phyloP scores from a whole-genome alignment of 2,113 vertebrate species.

The Monarcha castaneiventris region DNA sequence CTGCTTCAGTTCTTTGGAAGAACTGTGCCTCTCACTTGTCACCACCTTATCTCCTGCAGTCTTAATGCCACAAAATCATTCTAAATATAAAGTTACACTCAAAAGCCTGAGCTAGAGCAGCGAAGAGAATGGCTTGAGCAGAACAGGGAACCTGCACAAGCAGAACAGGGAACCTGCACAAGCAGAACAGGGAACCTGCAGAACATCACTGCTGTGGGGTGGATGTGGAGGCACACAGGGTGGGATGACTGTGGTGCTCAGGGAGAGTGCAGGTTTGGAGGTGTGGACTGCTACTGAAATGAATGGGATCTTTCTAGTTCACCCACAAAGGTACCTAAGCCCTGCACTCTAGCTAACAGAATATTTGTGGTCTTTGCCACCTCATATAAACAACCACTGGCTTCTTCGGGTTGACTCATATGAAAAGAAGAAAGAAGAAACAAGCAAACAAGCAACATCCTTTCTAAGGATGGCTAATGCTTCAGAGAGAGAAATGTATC shows the following conservation, averaged over 20 bases:
- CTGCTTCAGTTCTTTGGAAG: neutral
- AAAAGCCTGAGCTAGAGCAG: neutral
- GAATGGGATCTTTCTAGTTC: neutral
- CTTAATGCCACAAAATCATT: neutral
- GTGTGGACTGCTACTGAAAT: conserved; percentile 31
- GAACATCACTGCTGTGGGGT: neutral
- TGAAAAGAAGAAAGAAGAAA: neutral
- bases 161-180: neutral
- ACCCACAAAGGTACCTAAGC: neutral
- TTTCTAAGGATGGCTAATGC: neutral
- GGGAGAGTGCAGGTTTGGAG: neutral
- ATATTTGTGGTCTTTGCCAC: neutral
- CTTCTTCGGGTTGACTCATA: conserved; percentile 44
- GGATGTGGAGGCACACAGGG: neutral
- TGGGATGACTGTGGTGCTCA: neutral
- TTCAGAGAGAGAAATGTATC: neutral
- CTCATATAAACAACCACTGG: conserved; percentile 10
- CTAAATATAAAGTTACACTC: neutral
- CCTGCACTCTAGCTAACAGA: conserved; percentile 3
- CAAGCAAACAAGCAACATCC: conserved; percentile 26
- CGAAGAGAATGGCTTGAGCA: neutral
- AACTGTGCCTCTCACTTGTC: neutral
- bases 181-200: neutral
- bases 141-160: neutral
- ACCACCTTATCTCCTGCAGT: neutral